Conservation (phyloP, 2,888 invertebrate species). For the Boloria euphrosyne region DNA sequence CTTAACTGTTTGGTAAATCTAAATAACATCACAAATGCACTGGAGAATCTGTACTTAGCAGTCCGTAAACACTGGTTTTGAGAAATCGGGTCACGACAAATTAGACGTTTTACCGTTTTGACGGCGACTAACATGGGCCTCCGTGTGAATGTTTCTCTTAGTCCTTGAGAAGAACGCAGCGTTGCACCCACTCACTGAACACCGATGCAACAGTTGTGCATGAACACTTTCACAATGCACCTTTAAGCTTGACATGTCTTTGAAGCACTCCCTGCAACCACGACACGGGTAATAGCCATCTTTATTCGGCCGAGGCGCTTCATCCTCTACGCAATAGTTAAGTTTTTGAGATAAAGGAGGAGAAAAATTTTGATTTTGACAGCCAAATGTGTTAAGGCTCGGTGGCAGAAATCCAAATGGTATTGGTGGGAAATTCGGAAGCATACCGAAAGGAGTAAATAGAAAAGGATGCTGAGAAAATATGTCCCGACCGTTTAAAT, state of each 20-base stretch:
- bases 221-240: conserved; percentile 88
- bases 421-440: conserved; percentile 74
- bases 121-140: conserved; percentile 81
- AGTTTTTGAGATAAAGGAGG: conserved; percentile 67
- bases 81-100: conserved; percentile 62
- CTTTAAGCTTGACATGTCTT: conserved; percentile 84
- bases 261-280: conserved; percentile 85
- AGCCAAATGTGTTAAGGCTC: conserved; percentile 67
- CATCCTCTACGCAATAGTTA: conserved; percentile 85
- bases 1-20: conserved; percentile 62
- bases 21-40: conserved; percentile 75
- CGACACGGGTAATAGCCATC: conserved; percentile 87
- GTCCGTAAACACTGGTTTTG: conserved; percentile 32
- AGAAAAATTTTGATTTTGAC: conserved; percentile 66
- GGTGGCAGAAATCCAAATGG: conserved; percentile 75
- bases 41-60: conserved; percentile 46
- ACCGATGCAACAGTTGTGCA: conserved; percentile 86
- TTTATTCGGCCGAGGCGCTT: conserved; percentile 84
- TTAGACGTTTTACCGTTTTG: conserved; percentile 56
- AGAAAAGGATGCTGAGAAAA: conserved; percentile 74
- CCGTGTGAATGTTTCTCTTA: conserved; percentile 89
- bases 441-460: conserved; percentile 75
- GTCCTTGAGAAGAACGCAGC: conserved; percentile 90
- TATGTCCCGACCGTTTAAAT: conserved; percentile 69
- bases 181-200: conserved; percentile 89